Conservation (phyloP, 1,140 invertebrate species). For the Hycleus cichorii region DNA sequence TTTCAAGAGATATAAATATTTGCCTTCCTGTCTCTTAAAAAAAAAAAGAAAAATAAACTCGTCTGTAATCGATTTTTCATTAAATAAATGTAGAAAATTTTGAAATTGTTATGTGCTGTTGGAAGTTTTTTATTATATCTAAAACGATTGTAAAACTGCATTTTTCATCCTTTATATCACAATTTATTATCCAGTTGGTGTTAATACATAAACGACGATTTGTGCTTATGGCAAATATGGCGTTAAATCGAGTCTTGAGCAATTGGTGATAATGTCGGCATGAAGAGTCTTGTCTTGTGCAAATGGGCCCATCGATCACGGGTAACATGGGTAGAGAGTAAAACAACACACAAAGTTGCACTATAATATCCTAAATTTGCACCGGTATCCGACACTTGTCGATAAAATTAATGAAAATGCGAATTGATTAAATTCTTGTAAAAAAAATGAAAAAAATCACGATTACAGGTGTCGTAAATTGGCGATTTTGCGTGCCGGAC, state of each 20-base stretch:
- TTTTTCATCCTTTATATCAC: too few species aligned
- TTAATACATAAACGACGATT: neutral
- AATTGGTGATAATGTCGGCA: slow-evolving; percentile 21
- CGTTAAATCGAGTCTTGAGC: slow-evolving; percentile 14
- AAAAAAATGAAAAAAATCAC: neutral
- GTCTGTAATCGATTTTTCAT: too few species aligned
- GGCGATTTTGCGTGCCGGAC: slow-evolving; percentile 7
- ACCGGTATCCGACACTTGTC: too few species aligned
- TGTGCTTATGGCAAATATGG: slow-evolving; percentile 16
- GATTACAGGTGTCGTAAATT: slow-evolving; percentile 3
- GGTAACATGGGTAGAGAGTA: slow-evolving; percentile 22
- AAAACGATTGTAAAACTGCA: too few species aligned
- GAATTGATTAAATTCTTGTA: neutral
- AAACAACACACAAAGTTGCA: slow-evolving; percentile 9
- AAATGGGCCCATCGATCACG: slow-evolving; percentile 25
- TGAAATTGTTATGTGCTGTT: too few species aligned
- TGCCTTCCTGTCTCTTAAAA: too few species aligned
- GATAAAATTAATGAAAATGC: too few species aligned
- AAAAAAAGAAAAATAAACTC: too few species aligned
- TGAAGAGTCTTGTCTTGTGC: slow-evolving; percentile 17
- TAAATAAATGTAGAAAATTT: too few species aligned
- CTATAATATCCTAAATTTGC: slow-evolving; percentile 3
- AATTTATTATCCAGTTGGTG: too few species aligned
- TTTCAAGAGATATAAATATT: too few species aligned
- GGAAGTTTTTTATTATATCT: too few species aligned